phyloP scores from a whole-genome alignment of 1,140 invertebrate species.

The Hypothenemus hampei region DNA sequence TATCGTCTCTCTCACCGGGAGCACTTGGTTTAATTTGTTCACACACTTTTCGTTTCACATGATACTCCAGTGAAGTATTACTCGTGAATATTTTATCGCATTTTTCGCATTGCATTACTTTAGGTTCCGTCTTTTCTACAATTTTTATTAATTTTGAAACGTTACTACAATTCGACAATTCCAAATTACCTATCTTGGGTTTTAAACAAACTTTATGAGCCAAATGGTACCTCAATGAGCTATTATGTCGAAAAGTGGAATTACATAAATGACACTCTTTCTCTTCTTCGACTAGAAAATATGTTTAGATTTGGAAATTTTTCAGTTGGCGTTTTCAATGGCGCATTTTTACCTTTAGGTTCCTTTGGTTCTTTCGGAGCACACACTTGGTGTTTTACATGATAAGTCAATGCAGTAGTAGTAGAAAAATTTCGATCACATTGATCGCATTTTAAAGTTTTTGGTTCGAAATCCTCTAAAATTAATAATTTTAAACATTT shows the following conservation, averaged over 20 bases:
- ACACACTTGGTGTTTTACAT: slow-evolving; percentile 24
- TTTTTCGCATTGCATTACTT: slow-evolving; percentile 20
- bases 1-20: too few relatives aligned
- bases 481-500: too few relatives aligned
- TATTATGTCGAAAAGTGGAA: slow-evolving; percentile 13
- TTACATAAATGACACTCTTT: slow-evolving; percentile 10
- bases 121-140: slow-evolving; percentile 21
- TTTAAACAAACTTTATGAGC: slow-evolving; percentile 18
- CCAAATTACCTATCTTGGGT: slow-evolving; percentile 7
- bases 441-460: slow-evolving; percentile 21
- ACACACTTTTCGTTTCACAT: slow-evolving; percentile 22
- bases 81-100: slow-evolving; percentile 26
- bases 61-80: slow-evolving; percentile 22
- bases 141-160: neutral
- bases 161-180: too few relatives aligned
- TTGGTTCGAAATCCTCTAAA: slow-evolving; percentile 21
- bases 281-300: slow-evolving; percentile 14
- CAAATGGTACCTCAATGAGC: slow-evolving; percentile 21
- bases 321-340: neutral
- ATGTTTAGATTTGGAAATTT: neutral
- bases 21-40: slow-evolving; percentile 8
- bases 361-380: slow-evolving; percentile 13
- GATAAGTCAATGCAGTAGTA: slow-evolving; percentile 21
- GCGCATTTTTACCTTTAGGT: slow-evolving; percentile 21
- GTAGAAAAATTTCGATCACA: slow-evolving; percentile 25